phyloP scores from a whole-genome alignment of 1,140 invertebrate species.

The Pseudachorutes palmiensis region DNA sequence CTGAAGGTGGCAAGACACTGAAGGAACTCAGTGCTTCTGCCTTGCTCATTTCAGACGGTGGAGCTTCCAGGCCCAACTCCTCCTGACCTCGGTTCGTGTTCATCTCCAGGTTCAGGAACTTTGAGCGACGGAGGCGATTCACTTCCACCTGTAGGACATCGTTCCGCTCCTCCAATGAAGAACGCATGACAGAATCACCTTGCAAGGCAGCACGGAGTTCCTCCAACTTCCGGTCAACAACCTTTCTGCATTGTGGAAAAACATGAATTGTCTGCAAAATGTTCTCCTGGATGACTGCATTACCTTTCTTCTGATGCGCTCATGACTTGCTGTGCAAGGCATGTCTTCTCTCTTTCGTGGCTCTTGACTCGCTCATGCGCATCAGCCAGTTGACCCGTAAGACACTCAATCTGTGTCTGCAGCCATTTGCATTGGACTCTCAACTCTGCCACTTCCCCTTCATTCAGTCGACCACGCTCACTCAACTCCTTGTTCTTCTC shows the following conservation, averaged over 20 bases:
- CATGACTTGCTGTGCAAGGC: conserved; percentile 22
- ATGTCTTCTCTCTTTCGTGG: conserved; percentile 29
- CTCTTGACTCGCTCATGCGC: conserved; percentile 29
- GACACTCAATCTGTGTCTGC: conserved; percentile 29
- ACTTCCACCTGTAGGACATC: conserved; percentile 29
- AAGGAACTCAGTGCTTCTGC: conserved; percentile 10
- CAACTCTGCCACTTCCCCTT: conserved; percentile 9
- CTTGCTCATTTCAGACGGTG: conserved; percentile 17
- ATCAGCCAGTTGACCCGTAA: conserved; percentile 29
- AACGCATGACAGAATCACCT: conserved; percentile 21
- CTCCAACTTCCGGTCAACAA: conserved; percentile 28
- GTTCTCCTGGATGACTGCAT: too few relatives aligned
- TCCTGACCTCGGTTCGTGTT: neutral
- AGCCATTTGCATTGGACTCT: conserved; percentile 31
- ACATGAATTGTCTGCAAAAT: neutral
- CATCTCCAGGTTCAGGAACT: conserved; percentile 5
- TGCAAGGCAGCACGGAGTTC: conserved; percentile 30
- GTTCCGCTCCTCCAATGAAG: conserved; percentile 32
- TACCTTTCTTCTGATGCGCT: conserved; percentile 35
- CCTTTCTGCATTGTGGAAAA: conserved; percentile 21
- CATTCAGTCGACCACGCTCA: conserved; percentile 7
- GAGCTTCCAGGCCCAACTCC: conserved; percentile 13
- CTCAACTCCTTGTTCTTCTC: conserved; percentile 25
- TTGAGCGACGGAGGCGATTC: conserved; percentile 23
- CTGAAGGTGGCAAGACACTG: neutral